Conservation (phyloP, 2,888 invertebrate species). For the Crematogaster levior region DNA sequence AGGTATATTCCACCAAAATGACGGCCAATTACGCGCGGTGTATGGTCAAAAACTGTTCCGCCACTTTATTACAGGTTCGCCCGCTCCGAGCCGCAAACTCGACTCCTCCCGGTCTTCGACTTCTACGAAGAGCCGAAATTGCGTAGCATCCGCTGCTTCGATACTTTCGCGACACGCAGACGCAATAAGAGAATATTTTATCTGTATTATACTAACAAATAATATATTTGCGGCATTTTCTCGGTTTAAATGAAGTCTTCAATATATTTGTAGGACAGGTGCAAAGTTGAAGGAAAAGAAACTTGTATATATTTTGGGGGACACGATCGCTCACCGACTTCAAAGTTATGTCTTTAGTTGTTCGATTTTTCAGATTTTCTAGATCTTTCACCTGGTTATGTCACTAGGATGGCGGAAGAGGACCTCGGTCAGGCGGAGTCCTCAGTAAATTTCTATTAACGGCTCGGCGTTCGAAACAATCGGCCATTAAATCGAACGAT, state of each 20-base stretch:
- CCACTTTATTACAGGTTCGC: slow-evolving; percentile 61
- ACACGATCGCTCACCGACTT: neutral
- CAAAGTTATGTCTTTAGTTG: neutral
- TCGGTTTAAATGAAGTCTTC: neutral
- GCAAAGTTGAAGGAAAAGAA: neutral
- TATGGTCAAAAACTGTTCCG: slow-evolving; percentile 60
- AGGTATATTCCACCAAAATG: slow-evolving; percentile 64
- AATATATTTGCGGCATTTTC: neutral
- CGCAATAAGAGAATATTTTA: neutral
- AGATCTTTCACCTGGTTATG: slow-evolving; percentile 39
- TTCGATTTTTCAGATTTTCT: slow-evolving; percentile 24
- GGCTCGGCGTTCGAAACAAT: slow-evolving; percentile 83
- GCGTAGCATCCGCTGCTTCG: neutral
- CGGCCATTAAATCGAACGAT: slow-evolving; percentile 84
- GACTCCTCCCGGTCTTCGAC: slow-evolving; percentile 50
- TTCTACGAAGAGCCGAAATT: slow-evolving; percentile 59
- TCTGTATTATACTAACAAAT: neutral
- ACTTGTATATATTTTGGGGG: too few relatives aligned
- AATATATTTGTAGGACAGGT: too few relatives aligned
- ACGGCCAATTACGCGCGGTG: slow-evolving; percentile 66
- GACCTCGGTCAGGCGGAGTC: slow-evolving; percentile 54
- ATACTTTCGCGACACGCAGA: neutral
- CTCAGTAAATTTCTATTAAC: slow-evolving; percentile 84
- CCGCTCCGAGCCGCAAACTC: slow-evolving; percentile 30
- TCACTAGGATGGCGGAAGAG: slow-evolving; percentile 59